phyloP scores from a whole-genome alignment of 2,797 vertebrate species.

The Anisognathus igniventris region DNA sequence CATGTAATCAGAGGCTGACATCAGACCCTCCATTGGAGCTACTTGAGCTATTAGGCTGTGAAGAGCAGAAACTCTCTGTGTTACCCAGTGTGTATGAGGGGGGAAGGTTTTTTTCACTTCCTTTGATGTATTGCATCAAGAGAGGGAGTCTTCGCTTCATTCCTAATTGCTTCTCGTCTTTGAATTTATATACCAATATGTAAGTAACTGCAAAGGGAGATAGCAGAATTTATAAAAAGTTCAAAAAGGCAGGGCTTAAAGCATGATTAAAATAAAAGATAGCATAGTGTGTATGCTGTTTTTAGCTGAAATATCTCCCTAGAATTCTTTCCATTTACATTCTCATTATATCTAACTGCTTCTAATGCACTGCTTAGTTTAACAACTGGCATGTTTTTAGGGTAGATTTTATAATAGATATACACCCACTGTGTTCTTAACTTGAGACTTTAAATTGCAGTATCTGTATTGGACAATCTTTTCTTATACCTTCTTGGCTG shows the following conservation, averaged over 20 bases:
- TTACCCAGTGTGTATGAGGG: not conserved
- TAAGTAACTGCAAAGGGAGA: slow-evolving; percentile 66
- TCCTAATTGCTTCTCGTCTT: slow-evolving; percentile 53
- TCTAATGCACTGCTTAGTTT: slow-evolving; percentile 59
- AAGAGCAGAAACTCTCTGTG: slow-evolving; percentile 57
- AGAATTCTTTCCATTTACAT: slow-evolving; percentile 58
- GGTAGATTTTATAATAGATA: slow-evolving; percentile 52
- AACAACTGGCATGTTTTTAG: slow-evolving; percentile 59
- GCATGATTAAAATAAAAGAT: slow-evolving; percentile 63
- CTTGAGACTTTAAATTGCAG: slow-evolving; percentile 26
- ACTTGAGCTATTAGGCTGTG: slow-evolving; percentile 56
- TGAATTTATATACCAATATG: slow-evolving; percentile 61
- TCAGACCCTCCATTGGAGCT: slow-evolving; percentile 45
- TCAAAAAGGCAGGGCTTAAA: slow-evolving; percentile 59
- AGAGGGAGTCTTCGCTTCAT: slow-evolving; percentile 28
- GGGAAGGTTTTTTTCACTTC: slow-evolving; percentile 41
- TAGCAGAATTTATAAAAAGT: slow-evolving; percentile 64
- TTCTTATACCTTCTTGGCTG: slow-evolving; percentile 45
- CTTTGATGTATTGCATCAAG: slow-evolving; percentile 64
- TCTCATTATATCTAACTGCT: slow-evolving; percentile 60
- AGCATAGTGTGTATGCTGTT: slow-evolving; percentile 37
- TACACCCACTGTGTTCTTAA: slow-evolving; percentile 44
- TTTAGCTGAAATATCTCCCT: slow-evolving; percentile 58
- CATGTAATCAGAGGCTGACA: slow-evolving; percentile 44
- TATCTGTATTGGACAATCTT: slow-evolving; percentile 52